Evolutionary conservation across 2,113 vertebrate species (phyloP).

Genomic region (Pristiophorus japonicus): DNA sequence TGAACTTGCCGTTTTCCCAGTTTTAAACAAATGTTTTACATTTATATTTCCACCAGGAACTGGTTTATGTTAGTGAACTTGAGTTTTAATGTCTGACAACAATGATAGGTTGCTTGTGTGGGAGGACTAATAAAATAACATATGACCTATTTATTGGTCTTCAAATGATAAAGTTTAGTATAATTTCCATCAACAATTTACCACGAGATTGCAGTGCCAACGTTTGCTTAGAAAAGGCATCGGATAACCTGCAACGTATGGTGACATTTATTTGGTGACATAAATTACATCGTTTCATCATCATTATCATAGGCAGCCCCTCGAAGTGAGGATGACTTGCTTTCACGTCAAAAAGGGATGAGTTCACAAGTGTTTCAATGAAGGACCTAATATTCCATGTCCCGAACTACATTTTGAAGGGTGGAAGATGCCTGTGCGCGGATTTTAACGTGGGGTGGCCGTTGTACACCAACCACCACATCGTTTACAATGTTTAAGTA

Average conservation of each 20-base stretch:
- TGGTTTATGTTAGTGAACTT: neutral
- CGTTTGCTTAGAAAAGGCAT: neutral
- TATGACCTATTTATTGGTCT: neutral
- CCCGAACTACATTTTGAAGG: too few relatives aligned
- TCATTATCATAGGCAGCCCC: too few relatives aligned
- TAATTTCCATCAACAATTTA: neutral
- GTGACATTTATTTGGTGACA: too few relatives aligned
- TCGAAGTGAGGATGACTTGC: too few relatives aligned
- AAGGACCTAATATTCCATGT: too few relatives aligned
- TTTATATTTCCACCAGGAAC: neutral
- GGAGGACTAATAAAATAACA: slow-evolving; percentile 3
- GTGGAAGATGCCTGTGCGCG: too few relatives aligned
- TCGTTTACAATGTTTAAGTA: neutral
- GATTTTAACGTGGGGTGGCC: too few relatives aligned
- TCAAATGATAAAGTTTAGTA: neutral
- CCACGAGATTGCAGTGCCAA: neutral
- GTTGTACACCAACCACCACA: too few relatives aligned
- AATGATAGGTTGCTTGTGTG: neutral
- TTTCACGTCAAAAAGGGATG: too few relatives aligned
- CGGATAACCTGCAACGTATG: neutral
- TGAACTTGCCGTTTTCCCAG: neutral
- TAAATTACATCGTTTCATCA: neutral
- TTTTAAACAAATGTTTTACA: neutral
- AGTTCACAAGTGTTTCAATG: too few relatives aligned
- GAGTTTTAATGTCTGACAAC: slow-evolving; percentile 4